Base-by-base conservation (phyloP, 2,113 vertebrate genomes). In the Nymphicus hollandicus region DNA sequence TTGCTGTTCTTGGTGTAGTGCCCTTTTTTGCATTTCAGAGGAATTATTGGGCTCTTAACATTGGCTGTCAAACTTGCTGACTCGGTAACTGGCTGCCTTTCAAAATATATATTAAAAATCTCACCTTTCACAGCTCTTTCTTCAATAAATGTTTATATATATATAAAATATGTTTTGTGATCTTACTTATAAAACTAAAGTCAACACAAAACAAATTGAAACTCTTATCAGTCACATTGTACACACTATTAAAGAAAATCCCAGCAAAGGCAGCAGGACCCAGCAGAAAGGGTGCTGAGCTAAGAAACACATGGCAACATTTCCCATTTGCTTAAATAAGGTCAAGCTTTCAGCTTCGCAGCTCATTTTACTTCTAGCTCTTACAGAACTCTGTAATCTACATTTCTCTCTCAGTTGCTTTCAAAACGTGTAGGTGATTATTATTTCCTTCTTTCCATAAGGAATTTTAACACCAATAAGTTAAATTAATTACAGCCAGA, bases 41-140 rank as follows among this genome's bases (percentile, higher is more conserved):
- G 49, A 94, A 83, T 90, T 96, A 93, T 2, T 81, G 65, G 66
- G n/a, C 77, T 95, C 73, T 91, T 73, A 92, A 92, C 91, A 92
- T 13, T 84, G 82, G 69, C 92, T 89, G 79, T 90, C 73, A 91
- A 86, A 90, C 86, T 88, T 8, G 83, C 96, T 95, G 93, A 96
- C 90, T 88, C 60, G 72, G 69, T 90, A 86, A 86, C 41, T 96
- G 96, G 95, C 92, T 88, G 60, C 35, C 11, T 97, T 90, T 96
- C 95, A 96, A 95, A 91, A 94, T 60, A 72, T 44, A 83, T 93
- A 94, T 96, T 95, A 93, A 72, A 95, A 94, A 14, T 66, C 68
- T 84, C 84, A 61, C 77, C 49, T 94, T 94, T 81, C 49, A 28
- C 1, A 4, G 72, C 27, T 89, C 79, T 93, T 96, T 91, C 61